phyloP scores from a whole-genome alignment of 2,113 vertebrate species.

The Plotosus lineatus region DNA sequence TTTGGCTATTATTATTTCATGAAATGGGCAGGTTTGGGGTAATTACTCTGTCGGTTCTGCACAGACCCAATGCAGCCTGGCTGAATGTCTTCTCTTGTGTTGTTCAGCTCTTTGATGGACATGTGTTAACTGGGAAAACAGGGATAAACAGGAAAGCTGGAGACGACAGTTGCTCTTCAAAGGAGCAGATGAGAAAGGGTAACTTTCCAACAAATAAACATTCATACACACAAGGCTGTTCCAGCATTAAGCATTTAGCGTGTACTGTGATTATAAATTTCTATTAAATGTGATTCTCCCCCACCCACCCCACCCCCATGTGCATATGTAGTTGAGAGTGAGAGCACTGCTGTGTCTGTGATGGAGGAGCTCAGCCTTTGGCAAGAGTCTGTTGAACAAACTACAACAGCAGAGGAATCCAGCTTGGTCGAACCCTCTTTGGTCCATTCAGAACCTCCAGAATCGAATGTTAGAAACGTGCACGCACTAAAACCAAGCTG shows the following conservation, averaged over 20 bases:
- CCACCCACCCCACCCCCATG: slow-evolving; percentile 4
- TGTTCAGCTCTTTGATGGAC: slow-evolving; percentile 63
- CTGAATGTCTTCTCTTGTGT: slow-evolving; percentile 15
- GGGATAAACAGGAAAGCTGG: neutral
- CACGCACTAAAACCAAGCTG: neutral
- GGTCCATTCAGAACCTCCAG: slow-evolving; percentile 14
- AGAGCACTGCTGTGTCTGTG: neutral
- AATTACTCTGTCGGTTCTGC: slow-evolving; percentile 19
- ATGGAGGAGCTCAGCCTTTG: slow-evolving; percentile 43
- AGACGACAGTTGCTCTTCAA: slow-evolving; percentile 54
- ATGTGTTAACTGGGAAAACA: slow-evolving; percentile 45
- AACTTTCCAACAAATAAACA: slow-evolving; percentile 2
- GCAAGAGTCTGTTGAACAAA: slow-evolving; percentile 40
- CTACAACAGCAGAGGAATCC: slow-evolving; percentile 17
- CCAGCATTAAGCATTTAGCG: neutral
- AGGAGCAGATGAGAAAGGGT: slow-evolving; percentile 56
- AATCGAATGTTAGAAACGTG: slow-evolving; percentile 48
- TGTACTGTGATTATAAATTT: neutral
- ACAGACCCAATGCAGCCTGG: slow-evolving; percentile 14
- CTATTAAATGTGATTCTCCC: neutral
- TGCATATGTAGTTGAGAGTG: slow-evolving; percentile 24
- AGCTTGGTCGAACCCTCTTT: slow-evolving; percentile 7
- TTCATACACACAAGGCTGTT: neutral
- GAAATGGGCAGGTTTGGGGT: slow-evolving; percentile 6
- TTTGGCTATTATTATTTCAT: slow-evolving; percentile 36